phyloP scores from a whole-genome alignment of 1,140 invertebrate species.

The Diabrotica undecimpunctata region DNA sequence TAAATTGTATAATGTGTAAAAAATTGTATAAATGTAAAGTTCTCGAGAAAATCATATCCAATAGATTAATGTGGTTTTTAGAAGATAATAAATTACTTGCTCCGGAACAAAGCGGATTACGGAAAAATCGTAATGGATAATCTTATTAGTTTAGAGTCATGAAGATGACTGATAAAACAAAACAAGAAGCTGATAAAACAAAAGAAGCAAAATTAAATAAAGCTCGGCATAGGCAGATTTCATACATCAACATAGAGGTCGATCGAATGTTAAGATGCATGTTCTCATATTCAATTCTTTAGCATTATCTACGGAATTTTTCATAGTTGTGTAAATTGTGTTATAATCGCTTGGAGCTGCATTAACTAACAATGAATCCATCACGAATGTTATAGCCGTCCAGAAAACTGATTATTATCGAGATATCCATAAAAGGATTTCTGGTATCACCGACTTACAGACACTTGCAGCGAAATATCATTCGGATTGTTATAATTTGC shows the following conservation, averaged over 20 bases:
- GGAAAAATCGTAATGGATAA: too few species aligned
- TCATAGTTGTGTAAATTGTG: not conserved
- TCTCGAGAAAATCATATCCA: too few species aligned
- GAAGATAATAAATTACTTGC: too few species aligned
- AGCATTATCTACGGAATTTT: not conserved
- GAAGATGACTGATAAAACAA: too few species aligned
- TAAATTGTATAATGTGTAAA: too few species aligned
- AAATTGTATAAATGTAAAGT: too few species aligned
- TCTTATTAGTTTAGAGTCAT: too few species aligned
- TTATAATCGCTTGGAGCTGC: constrained; percentile 12
- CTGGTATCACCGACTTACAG: constrained; percentile 21
- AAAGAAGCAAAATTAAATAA: not conserved
- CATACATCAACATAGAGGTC: not conserved
- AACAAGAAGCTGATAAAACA: not conserved
- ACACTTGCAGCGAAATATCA: constrained; percentile 20
- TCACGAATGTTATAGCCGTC: constrained; percentile 18
- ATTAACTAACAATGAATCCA: constrained; percentile 13
- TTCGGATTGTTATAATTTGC: too few species aligned
- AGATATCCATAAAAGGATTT: constrained; percentile 15
- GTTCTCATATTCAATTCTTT: not conserved
- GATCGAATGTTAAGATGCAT: not conserved
- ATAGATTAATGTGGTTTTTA: too few species aligned
- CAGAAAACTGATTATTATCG: constrained; percentile 18
- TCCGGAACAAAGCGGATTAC: too few species aligned
- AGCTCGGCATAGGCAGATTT: not conserved